A percentile compares a stretch with the other conserved stretches of the same genome.
phyloP scores from a whole-genome alignment of 2,888 invertebrate genomes.

The Frankliniella intonsa region DNA sequence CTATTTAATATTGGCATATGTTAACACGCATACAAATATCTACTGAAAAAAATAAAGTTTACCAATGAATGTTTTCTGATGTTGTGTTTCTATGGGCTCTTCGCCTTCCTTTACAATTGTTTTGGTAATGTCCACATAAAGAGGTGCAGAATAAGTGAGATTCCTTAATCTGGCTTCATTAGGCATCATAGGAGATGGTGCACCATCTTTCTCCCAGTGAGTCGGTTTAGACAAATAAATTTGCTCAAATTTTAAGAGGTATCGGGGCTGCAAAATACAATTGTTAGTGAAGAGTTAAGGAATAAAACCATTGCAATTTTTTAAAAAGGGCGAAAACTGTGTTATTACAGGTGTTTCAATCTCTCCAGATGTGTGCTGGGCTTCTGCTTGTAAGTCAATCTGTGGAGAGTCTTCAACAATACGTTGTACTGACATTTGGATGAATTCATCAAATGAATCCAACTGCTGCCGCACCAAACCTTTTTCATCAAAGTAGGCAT shows the following conservation, averaged over 20 bases:
- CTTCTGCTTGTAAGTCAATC: constrained; percentile 95
- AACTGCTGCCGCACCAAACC: constrained; percentile 97
- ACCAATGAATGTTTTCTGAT: constrained; percentile 66
- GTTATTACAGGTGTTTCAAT: constrained; percentile 71
- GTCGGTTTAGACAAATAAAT: constrained; percentile 99
- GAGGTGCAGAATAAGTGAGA: constrained; percentile 94
- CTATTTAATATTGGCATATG: neutral
- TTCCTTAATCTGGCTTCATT: constrained; percentile 97
- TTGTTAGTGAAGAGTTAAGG: constrained; percentile 30
- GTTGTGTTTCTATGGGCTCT: constrained; percentile 73
- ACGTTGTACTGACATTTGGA: constrained; percentile 98
- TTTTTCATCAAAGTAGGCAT: constrained; percentile 99
- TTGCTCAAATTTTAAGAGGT: constrained; percentile 95
- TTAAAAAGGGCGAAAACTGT: constrained; percentile 37
- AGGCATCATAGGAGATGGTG: constrained; percentile 99
- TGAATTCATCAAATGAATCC: constrained; percentile 99
- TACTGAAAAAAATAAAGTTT: constrained; percentile 30
- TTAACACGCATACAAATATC: neutral
- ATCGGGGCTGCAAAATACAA: constrained; percentile 63
- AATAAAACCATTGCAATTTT: constrained; percentile 22
- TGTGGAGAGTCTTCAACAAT: constrained; percentile 99
- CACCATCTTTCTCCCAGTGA: constrained; percentile 99
- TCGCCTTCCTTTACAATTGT: constrained; percentile 87
- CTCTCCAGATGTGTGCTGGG: constrained; percentile 91
- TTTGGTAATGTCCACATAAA: constrained; percentile 98